These are phyloP conservation scores for Drosophila simulans DNA, from an alignment of 1,140 invertebrate species.

Conservation along the genomic window DNA sequence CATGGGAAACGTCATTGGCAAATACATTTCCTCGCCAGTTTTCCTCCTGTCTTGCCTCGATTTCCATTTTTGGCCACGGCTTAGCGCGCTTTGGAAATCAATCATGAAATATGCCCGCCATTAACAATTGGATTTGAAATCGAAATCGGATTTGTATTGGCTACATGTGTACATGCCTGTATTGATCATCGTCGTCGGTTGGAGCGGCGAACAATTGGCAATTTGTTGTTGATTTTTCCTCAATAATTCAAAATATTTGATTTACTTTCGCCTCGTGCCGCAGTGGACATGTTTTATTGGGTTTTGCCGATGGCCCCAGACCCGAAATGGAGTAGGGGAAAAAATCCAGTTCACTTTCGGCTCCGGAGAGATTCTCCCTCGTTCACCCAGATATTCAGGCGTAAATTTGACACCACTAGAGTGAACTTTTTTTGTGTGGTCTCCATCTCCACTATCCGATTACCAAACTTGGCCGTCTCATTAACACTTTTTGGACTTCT, in stretches of 20 bases:
- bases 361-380: constrained; percentile 49
- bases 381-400: constrained; percentile 45
- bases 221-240: constrained; percentile 63
- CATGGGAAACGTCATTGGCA: constrained; percentile 32
- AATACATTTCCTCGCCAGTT: constrained; percentile 29
- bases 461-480: constrained; percentile 55
- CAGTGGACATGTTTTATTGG: constrained; percentile 43
- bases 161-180: constrained; percentile 22
- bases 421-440: constrained; percentile 14
- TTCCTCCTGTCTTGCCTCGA: not conserved
- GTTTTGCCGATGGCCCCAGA: constrained; percentile 12
- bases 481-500: constrained; percentile 47
- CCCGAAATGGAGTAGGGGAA: constrained; percentile 11
- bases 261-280: constrained; percentile 57
- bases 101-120: constrained; percentile 69
- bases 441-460: constrained; percentile 50
- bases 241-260: constrained; percentile 67
- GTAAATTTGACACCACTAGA: constrained; percentile 62
- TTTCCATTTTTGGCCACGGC: constrained; percentile 50
- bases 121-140: constrained; percentile 71
- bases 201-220: constrained; percentile 40
- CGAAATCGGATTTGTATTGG: constrained; percentile 53
- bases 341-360: constrained; percentile 34
- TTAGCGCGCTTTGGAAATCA: constrained; percentile 53
- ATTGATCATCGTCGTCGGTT: constrained; percentile 5